Evolutionary conservation across 2,888 invertebrate genomes (phyloP).

Genomic region (Andrena flavipes): DNA sequence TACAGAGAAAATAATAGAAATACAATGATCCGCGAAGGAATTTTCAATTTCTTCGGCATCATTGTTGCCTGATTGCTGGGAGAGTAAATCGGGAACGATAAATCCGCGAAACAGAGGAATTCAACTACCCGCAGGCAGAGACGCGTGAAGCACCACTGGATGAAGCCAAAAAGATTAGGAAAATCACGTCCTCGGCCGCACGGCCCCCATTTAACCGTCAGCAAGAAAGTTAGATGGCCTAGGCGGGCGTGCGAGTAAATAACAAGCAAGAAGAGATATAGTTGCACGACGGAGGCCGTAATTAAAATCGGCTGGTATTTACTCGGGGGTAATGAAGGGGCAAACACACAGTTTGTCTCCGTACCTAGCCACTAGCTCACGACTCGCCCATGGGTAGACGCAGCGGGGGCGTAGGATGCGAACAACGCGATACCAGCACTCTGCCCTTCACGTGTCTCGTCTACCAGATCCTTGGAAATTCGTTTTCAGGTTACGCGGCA

Average conservation of each 20-base stretch:
- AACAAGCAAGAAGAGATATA: slow-evolving; percentile 82
- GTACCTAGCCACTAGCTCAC: slow-evolving; percentile 71
- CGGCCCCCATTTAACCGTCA: slow-evolving; percentile 76
- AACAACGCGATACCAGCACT: slow-evolving; percentile 9
- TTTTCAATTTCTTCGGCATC: too few relatives aligned
- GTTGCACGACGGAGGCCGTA: slow-evolving; percentile 78
- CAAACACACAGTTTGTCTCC: slow-evolving; percentile 83
- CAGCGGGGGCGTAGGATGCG: neutral
- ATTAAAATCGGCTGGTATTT: slow-evolving; percentile 84
- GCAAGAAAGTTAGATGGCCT: slow-evolving; percentile 80
- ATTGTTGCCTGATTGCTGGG: neutral
- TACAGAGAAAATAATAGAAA: too few relatives aligned
- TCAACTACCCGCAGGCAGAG: neutral
- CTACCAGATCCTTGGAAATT: slow-evolving; percentile 20
- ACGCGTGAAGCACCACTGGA: neutral
- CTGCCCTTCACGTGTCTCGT: slow-evolving; percentile 14
- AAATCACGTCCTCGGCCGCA: slow-evolving; percentile 64
- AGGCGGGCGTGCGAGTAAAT: slow-evolving; percentile 79
- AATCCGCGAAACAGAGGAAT: neutral
- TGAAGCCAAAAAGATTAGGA: slow-evolving; percentile 35
- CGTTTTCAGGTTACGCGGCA: slow-evolving; percentile 19
- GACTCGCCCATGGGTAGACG: slow-evolving; percentile 35
- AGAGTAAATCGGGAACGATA: slow-evolving; percentile 10
- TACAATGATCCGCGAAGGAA: too few relatives aligned
- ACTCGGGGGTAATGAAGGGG: slow-evolving; percentile 83